Conservation (phyloP, 2,888 invertebrate species). For the Lomographa bimaculata region DNA sequence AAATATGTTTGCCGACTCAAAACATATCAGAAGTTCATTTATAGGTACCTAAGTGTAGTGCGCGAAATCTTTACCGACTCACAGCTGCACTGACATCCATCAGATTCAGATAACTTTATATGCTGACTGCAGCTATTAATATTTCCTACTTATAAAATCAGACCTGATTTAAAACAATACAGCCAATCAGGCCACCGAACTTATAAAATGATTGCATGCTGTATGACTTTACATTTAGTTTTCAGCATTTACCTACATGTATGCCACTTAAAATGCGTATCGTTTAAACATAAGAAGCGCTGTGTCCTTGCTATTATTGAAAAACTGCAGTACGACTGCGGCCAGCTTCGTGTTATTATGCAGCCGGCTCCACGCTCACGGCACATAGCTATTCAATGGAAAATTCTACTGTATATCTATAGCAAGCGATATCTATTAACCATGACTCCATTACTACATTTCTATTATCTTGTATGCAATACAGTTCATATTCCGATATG, state of each 20-base stretch:
- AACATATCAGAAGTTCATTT: too few species aligned
- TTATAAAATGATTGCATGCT: neutral
- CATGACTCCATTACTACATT: too few species aligned
- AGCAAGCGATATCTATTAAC: too few species aligned
- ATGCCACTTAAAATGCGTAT: conserved; percentile 7
- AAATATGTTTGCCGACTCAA: too few species aligned
- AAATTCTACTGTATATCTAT: conserved; percentile 1
- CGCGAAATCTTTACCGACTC: too few species aligned
- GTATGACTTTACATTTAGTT: conserved; percentile 2
- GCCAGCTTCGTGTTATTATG: neutral
- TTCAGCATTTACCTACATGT: neutral
- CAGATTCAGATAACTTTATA: too few species aligned
- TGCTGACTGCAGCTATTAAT: too few species aligned
- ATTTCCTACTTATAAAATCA: too few species aligned
- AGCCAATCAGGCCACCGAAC: neutral
- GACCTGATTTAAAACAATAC: neutral
- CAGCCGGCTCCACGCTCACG: neutral
- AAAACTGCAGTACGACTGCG: conserved; percentile 2
- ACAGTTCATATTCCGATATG: too few species aligned
- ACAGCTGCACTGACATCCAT: too few species aligned
- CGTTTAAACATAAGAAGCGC: conserved; percentile 12
- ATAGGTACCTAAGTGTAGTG: too few species aligned
- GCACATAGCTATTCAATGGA: conserved; percentile 1
- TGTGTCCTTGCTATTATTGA: conserved; percentile 7
- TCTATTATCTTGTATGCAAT: too few species aligned